Conservation (phyloP, 2,797 vertebrate genomes). For the Garrulus glandarius region DNA sequence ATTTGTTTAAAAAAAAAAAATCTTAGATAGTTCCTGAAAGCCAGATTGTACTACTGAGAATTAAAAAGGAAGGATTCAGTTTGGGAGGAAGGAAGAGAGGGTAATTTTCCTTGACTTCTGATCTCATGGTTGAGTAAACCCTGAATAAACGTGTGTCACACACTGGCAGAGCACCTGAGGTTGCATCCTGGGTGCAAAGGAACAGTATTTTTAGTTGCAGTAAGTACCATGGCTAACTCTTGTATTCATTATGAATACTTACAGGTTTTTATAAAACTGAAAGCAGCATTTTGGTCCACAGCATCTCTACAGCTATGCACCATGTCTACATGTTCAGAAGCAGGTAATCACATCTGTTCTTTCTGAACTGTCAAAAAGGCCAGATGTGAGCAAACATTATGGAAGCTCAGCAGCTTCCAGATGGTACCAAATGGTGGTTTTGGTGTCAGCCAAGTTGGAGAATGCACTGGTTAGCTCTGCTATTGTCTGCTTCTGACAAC, state of each 20-base stretch:
- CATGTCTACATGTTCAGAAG: not conserved
- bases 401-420: not conserved
- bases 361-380: not conserved
- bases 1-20: not conserved
- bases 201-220: not conserved
- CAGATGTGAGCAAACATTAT: not conserved
- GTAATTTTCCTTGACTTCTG: not conserved
- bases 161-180: not conserved
- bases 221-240: not conserved
- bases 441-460: not conserved
- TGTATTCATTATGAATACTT: not conserved
- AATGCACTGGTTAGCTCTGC: not conserved
- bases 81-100: not conserved
- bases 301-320: not conserved
- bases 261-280: not conserved
- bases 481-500: not conserved
- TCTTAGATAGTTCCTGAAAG: not conserved
- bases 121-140: not conserved
- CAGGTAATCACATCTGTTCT: conserved; percentile 1
- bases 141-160: not conserved
- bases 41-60: not conserved
- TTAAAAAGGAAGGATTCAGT: not conserved
- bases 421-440: not conserved
- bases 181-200: not conserved
- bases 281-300: not conserved